These are phyloP conservation scores for Operophtera brumata DNA, from an alignment of 2,888 invertebrate species.

Conservation along the genomic window DNA sequence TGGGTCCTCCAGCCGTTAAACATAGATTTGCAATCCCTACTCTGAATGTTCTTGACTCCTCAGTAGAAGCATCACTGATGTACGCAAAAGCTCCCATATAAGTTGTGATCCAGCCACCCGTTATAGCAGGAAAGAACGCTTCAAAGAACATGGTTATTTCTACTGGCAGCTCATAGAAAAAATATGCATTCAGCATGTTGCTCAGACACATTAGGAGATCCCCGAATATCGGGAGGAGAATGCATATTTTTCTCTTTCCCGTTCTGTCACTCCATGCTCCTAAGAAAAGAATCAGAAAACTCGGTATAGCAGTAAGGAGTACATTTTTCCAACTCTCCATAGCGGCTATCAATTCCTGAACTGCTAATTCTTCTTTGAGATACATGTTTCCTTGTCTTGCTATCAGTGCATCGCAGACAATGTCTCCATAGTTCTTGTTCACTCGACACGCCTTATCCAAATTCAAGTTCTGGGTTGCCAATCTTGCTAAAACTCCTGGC, in stretches of 20 bases:
- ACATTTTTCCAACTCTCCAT: conserved; percentile 80
- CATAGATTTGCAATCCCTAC: conserved; percentile 79
- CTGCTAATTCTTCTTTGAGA: conserved; percentile 81
- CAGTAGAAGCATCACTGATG: conserved; percentile 79
- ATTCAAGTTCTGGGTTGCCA: conserved; percentile 91
- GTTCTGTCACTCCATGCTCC: conserved; percentile 83
- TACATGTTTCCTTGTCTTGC: conserved; percentile 84
- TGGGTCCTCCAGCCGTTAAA: conserved; percentile 64
- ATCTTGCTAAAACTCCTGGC: conserved; percentile 82
- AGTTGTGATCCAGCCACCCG: conserved; percentile 78
- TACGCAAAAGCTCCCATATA: conserved; percentile 82
- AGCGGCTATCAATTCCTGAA: conserved; percentile 77
- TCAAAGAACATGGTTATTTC: conserved; percentile 76
- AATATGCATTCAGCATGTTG: conserved; percentile 76
- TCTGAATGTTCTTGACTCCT: conserved; percentile 79
- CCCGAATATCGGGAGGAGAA: conserved; percentile 78
- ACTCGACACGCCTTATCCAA: conserved; percentile 92
- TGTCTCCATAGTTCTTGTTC: conserved; percentile 84
- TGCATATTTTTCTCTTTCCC: conserved; percentile 79
- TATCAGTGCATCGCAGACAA: conserved; percentile 87
- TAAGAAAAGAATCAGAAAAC: conserved; percentile 77
- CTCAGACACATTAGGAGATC: conserved; percentile 74
- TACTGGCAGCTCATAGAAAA: conserved; percentile 76
- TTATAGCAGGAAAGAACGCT: conserved; percentile 74
- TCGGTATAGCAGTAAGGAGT: conserved; percentile 76